Percentiles rank a stretch among this genome's conserved stretches.
These are phyloP conservation scores for Microctenopoma stevenorrisi DNA, from an alignment of 2,797 vertebrate species.

Conservation along the genomic window DNA sequence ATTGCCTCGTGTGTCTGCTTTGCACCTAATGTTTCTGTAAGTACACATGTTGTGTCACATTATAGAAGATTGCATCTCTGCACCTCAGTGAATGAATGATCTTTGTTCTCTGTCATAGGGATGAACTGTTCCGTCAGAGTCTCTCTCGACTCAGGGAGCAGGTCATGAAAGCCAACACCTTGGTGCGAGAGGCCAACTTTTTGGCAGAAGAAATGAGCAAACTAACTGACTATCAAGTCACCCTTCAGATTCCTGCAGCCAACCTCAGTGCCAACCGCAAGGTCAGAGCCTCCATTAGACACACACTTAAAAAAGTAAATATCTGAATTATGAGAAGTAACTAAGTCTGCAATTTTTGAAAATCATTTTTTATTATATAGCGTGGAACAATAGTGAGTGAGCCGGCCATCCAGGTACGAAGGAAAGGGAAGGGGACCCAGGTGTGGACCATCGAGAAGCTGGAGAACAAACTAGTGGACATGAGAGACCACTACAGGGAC, in stretches of 20 bases:
- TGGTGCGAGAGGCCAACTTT: slow-evolving; percentile 97
- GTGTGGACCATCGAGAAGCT: slow-evolving; percentile 98
- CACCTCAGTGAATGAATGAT: slow-evolving; percentile 18
- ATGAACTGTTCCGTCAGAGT: slow-evolving; percentile 96
- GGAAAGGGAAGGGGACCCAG: slow-evolving; percentile 93
- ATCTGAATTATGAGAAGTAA: background rate
- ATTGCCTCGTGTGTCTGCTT: background rate
- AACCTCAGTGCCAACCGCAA: slow-evolving; percentile 98
- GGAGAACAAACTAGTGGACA: slow-evolving; percentile 97
- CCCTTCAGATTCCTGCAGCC: slow-evolving; percentile 96
- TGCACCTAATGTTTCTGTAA: too few relatives aligned
- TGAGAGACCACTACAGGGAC: slow-evolving; percentile 97
- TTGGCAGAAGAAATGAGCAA: slow-evolving; percentile 96
- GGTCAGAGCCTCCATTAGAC: slow-evolving; percentile 78
- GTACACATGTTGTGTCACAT: too few relatives aligned
- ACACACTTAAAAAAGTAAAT: background rate
- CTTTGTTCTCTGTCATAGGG: slow-evolving; percentile 80
- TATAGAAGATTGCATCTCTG: slow-evolving; percentile 11
- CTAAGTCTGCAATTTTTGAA: background rate
- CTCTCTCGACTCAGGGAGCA: slow-evolving; percentile 95
- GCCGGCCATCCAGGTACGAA: slow-evolving; percentile 95
- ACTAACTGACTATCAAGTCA: slow-evolving; percentile 97
- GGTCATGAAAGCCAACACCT: slow-evolving; percentile 94
- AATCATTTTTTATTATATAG: slow-evolving; percentile 70
- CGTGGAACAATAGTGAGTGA: slow-evolving; percentile 96